phyloP scores from a whole-genome alignment of 2,113 vertebrate genomes.

The Pavo muticus region DNA sequence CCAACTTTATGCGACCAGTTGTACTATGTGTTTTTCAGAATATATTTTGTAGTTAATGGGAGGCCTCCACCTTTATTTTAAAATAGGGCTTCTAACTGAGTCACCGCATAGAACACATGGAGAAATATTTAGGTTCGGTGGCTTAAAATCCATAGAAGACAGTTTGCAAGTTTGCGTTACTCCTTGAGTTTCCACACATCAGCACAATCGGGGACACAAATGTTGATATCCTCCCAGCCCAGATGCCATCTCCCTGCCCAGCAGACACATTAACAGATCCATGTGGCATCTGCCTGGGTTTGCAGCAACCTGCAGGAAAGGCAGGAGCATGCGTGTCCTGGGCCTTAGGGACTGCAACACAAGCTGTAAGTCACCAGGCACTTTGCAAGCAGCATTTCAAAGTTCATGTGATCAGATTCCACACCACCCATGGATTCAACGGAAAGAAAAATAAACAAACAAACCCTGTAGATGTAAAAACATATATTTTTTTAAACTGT shows the following conservation, averaged over 20 bases:
- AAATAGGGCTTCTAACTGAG: not conserved
- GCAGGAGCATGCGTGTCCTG: not conserved
- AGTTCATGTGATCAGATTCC: not conserved
- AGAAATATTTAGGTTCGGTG: not conserved
- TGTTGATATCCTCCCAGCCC: not conserved
- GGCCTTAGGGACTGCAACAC: not conserved
- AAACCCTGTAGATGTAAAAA: not conserved
- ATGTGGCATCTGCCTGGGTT: not conserved
- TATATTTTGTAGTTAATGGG: not conserved
- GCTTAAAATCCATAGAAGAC: not conserved
- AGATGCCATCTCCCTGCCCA: not conserved
- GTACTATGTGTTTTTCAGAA: not conserved
- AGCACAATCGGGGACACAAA: not conserved
- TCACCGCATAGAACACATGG: rapidly evolving
- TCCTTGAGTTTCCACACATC: not conserved
- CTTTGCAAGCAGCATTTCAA: not conserved
- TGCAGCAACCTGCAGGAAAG: not conserved
- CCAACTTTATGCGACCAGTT: not conserved
- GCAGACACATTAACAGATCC: not conserved
- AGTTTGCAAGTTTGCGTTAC: not conserved
- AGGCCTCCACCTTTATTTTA: not conserved
- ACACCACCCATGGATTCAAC: not conserved
- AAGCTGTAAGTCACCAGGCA: not conserved
- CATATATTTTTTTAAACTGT: not conserved
- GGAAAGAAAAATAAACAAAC: not conserved